Conservation (phyloP, 92 coral and sea anemone genomes). For the Parazoanthus swiftii region DNA sequence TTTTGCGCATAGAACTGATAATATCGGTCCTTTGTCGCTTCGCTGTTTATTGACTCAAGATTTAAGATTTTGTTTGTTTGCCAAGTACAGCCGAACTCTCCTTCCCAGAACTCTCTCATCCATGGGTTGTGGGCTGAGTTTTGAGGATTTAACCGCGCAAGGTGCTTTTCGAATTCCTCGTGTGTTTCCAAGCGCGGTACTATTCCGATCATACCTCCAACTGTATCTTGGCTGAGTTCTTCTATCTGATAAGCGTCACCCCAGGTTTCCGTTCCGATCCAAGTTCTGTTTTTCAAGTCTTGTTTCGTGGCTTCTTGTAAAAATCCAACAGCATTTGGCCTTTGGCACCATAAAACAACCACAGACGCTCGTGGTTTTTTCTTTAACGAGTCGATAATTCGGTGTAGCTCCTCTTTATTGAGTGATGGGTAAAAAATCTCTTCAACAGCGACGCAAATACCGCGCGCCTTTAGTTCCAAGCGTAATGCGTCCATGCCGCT, state of each 20-base stretch:
- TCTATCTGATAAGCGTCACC: constrained; percentile 81
- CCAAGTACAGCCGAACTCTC: constrained; percentile 49
- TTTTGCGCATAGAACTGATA: not conserved
- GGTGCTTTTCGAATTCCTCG: constrained; percentile 62
- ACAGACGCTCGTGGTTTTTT: constrained; percentile 65
- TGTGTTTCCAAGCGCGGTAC: constrained; percentile 74
- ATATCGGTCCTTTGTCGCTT: constrained; percentile 14
- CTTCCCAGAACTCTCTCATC: constrained; percentile 85
- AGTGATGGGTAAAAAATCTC: constrained; percentile 69
- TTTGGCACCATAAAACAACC: constrained; percentile 88
- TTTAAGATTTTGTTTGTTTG: not conserved
- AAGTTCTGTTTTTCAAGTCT: constrained; percentile 65
- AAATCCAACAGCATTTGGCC: constrained; percentile 89
- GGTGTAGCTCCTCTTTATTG: constrained; percentile 52
- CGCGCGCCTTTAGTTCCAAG: constrained; percentile 64
- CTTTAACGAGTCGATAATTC: constrained; percentile 65
- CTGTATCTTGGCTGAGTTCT: constrained; percentile 56
- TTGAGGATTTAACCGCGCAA: constrained; percentile 61
- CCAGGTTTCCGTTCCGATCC: constrained; percentile 99
- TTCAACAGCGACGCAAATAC: constrained; percentile 81
- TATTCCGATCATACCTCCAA: constrained; percentile 93
- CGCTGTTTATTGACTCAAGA: not conserved
- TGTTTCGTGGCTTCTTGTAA: constrained; percentile 75
- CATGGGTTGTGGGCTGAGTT: constrained; percentile 78
- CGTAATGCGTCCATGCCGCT: constrained; percentile 88